Evolutionary conservation across 2,113 vertebrate genomes (phyloP), one percentile per base, ranked within the genome.

Genomic region (Scalopus aquaticus): DNA sequence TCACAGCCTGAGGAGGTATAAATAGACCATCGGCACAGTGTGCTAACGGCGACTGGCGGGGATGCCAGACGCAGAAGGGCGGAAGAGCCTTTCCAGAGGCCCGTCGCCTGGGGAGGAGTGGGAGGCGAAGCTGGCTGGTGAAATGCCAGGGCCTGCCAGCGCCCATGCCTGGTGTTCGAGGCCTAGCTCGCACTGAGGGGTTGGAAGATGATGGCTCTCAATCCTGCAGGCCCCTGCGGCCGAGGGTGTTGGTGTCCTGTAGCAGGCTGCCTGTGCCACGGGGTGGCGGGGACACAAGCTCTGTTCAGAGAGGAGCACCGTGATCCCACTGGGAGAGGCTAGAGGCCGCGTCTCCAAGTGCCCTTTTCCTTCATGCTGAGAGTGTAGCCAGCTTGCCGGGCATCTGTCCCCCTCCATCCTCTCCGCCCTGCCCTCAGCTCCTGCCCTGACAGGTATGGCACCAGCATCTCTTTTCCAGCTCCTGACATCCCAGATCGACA

Each of bases 401-500:
- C 19, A 3, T 16, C 1, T 19, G 7, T 9, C 60, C 90, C 90
- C 37, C 58, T 30, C 20, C 28, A 2, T 56, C 28, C 60, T 13
- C 28, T 60, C 67, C n/a, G 9, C 32, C 30, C 20, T 32, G 30
- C 44, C 24, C 80, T 11, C 28, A 5, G 70, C 39, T 89, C 80
- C 72, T 91, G 92, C 95, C 81, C 32, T n/a, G 78, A 42, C 42
- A 22, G 16, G 8, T 74, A 90, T 97, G 97, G 97, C 96, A 96
- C 83, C 93, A 90, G 95, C 96, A n/a, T 97, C 69, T 98, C 91
- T 96, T 24, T 97, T 94, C 54, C 95, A 99, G 99, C 98, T 99
- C 95, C 98, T 99, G 97, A 99, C 98, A 96, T 98, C 99, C 83
- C 99, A 99, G 98, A 98, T 99, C 19, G 99, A 99, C 97, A 97